Conservation (phyloP, 2,797 vertebrate genomes). For the Propithecus perrieri region DNA sequence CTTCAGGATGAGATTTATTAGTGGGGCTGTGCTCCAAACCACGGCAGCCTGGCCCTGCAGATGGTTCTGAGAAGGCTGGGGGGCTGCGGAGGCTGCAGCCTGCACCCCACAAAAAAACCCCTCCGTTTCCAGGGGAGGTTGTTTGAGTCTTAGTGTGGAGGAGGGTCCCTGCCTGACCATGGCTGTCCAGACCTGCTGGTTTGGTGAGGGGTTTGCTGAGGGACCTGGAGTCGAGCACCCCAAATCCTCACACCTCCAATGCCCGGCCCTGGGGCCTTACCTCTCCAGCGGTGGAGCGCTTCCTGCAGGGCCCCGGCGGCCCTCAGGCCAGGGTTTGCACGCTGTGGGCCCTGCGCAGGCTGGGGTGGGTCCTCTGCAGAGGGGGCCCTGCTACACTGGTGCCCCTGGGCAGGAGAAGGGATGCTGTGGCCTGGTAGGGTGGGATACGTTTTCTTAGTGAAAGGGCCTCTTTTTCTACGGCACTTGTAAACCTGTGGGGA, state of each 20-base stretch:
- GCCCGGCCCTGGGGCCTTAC: fast-evolving
- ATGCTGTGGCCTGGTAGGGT: too few relatives aligned
- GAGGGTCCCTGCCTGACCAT: not conserved
- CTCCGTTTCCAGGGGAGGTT: not conserved
- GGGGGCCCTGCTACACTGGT: not conserved
- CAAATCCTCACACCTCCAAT: not conserved
- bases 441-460: not conserved
- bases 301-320: not conserved
- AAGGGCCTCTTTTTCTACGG: not conserved
- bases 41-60: not conserved
- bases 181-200: not conserved
- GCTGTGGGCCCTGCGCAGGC: not conserved
- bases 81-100: constrained; percentile 31
- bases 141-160: not conserved
- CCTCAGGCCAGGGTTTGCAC: not conserved
- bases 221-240: not conserved
- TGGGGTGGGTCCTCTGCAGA: not conserved
- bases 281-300: not conserved
- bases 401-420: fast-evolving
- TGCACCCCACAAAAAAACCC: constrained; percentile 60
- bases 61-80: not conserved
- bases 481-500: not conserved
- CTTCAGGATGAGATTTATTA: constrained; percentile 62
- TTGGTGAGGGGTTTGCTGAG: not conserved
- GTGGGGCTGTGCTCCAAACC: constrained; percentile 2